Evolutionary conservation across 1,140 invertebrate genomes (phyloP).

Genomic region (Macrosteles quadrilineatus): DNA sequence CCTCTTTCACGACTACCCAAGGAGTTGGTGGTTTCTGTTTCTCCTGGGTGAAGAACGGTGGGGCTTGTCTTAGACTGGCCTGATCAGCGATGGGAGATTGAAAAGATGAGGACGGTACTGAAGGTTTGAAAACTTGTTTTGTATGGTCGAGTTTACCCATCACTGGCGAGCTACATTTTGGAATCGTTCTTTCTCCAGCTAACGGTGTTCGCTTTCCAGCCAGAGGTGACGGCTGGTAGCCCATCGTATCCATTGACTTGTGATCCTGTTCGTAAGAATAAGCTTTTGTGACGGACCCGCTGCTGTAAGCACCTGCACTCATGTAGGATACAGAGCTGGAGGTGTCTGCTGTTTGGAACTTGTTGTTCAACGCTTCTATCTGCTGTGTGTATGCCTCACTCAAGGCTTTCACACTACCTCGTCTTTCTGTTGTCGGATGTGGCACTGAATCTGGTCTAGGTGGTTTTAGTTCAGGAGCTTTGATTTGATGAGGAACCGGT

Average conservation of each 20-base stretch:
- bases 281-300: not conserved
- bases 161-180: constrained; percentile 5
- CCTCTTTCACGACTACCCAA: constrained; percentile 2
- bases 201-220: constrained; percentile 12
- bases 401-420: not conserved
- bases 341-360: not conserved
- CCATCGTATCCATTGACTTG: not conserved
- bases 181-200: not conserved
- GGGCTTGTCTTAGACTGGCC: constrained; percentile 1
- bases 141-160: constrained; percentile 17
- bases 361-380: not conserved
- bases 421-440: not conserved
- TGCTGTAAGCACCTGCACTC: not conserved
- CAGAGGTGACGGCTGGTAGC: constrained; percentile 31
- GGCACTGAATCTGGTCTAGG: constrained; percentile 8
- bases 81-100: not conserved
- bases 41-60: not conserved
- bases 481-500: constrained; percentile 38
- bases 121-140: constrained; percentile 38
- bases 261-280: constrained; percentile 5
- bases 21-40: not conserved
- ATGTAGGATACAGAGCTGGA: not conserved
- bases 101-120: constrained; percentile 33
- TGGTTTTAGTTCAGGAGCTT: constrained; percentile 32
- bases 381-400: not conserved